Evolutionary conservation across 2,113 vertebrate species (phyloP), one percentile per base, ranked within the genome.

Genomic region (Coryphaenoides rupestris): DNA sequence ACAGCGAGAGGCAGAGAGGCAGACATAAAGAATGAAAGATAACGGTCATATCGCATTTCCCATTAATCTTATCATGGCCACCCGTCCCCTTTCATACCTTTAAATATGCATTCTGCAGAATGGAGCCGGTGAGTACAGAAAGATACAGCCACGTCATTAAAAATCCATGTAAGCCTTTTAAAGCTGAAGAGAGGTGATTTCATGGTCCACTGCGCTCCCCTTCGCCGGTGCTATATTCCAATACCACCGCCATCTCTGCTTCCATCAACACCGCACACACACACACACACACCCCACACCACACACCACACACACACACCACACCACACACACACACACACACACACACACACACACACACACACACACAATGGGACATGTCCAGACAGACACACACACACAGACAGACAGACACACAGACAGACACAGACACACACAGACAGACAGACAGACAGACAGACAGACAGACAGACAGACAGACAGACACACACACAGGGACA

Each of bases 121-220:
- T 87, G 82, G 84, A 90, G 86, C 86, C 88, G 83, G 86, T 88
- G 85, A 86, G 81, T 88, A 85, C 87, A 86, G 17, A 88, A 88
- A 89, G 88, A 88, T 88, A 90, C 73, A 76, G 84, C 81, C 84
- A 87, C 80, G 77, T 90, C 86, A 90, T 90, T 90, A 91, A 91
- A 90, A 91, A 89, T 83, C 85, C 84, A 86, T 87, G 89, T 89
- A 87, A 87, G 80, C 83, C 84, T 84, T 87, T 89, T 86, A 87
- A 85, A 89, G 79, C 81, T 75, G 84, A 84, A 83, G 83, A 86
- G 89, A 90, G 88, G 86, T 92, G 90, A 91, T 92, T 92, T 91
- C 89, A 91, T 73, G 88, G 88, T 75, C 74, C 75, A 77, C 74
- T 84, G 17, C 17, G n/a, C n/a, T 59, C 81, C 58, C 58, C 80